Percentiles rank a stretch among this genome's conserved stretches.
Conservation (phyloP, 1,140 invertebrate species). For the Hyles vespertilio region DNA sequence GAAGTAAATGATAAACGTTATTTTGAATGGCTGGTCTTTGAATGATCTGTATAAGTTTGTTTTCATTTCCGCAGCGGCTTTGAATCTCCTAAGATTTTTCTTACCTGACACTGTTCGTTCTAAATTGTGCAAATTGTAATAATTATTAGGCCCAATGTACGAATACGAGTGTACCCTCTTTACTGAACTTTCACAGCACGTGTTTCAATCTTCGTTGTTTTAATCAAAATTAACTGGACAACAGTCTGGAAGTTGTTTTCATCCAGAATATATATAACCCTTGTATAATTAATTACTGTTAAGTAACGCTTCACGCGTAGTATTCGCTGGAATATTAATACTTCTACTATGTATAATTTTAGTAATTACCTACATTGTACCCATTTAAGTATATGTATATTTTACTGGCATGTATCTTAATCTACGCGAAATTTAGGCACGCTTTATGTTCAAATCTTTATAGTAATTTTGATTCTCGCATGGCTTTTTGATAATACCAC, state of each 20-base stretch:
- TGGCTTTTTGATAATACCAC: constrained; percentile 55
- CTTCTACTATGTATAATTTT: constrained; percentile 72
- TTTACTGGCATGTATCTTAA: constrained; percentile 67
- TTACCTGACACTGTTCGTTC: constrained; percentile 19
- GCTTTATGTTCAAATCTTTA: constrained; percentile 3
- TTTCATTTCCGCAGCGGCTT: constrained; percentile 60
- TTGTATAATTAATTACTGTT: constrained; percentile 60
- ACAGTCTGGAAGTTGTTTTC: constrained; percentile 57
- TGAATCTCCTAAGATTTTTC: constrained; percentile 33
- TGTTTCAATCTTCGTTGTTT: constrained; percentile 19
- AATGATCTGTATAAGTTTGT: constrained; percentile 51
- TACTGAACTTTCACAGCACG: constrained; percentile 7
- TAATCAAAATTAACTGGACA: constrained; percentile 29
- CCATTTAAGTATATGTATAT: constrained; percentile 66
- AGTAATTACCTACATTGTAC: constrained; percentile 68
- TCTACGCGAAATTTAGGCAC: constrained; percentile 36
- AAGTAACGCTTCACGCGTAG: constrained; percentile 72
- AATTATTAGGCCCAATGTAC: constrained; percentile 17
- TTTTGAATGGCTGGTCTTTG: constrained; percentile 62
- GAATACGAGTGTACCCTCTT: constrained; percentile 8
- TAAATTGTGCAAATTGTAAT: constrained; percentile 13
- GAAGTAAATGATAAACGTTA: constrained; percentile 68
- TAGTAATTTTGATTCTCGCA: constrained; percentile 47
- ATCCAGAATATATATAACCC: constrained; percentile 50
- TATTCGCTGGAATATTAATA: constrained; percentile 66